phyloP scores from a whole-genome alignment of 1,140 invertebrate species.

The Pinna nobilis region DNA sequence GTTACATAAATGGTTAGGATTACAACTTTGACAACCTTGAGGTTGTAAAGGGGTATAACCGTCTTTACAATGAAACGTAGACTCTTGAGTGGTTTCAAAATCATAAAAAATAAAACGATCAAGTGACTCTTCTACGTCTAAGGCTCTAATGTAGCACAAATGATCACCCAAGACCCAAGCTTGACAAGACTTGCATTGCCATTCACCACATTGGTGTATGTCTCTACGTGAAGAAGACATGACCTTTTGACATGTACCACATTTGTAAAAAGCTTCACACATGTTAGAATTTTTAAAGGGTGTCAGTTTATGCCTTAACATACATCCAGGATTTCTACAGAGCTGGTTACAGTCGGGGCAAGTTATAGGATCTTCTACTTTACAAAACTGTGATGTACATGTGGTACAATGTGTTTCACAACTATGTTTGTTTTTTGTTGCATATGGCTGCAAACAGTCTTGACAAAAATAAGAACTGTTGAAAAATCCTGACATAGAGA shows the following conservation, averaged over 20 bases:
- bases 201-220: constrained; percentile 20
- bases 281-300: neutral
- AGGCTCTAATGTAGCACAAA: constrained; percentile 21
- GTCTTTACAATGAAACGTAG: constrained; percentile 2
- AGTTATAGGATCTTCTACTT: neutral
- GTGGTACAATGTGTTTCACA: constrained; percentile 7
- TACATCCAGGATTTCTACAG: constrained; percentile 16
- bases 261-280: constrained; percentile 17
- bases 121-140: neutral
- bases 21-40: neutral
- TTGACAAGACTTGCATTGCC: constrained; percentile 9
- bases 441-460: constrained; percentile 12
- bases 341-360: constrained; percentile 13
- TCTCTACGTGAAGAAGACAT: neutral
- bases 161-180: constrained; percentile 7
- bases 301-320: neutral
- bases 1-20: neutral
- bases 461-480: constrained; percentile 12
- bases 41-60: neutral
- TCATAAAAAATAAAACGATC: constrained; percentile 23
- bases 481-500: constrained; percentile 14
- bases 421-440: constrained; percentile 9
- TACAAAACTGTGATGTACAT: neutral
- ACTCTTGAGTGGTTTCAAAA: constrained; percentile 23
- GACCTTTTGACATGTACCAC: constrained; percentile 12